phyloP scores from a whole-genome alignment of 2,888 invertebrate species.

The Caenorhabditis sp. region DNA sequence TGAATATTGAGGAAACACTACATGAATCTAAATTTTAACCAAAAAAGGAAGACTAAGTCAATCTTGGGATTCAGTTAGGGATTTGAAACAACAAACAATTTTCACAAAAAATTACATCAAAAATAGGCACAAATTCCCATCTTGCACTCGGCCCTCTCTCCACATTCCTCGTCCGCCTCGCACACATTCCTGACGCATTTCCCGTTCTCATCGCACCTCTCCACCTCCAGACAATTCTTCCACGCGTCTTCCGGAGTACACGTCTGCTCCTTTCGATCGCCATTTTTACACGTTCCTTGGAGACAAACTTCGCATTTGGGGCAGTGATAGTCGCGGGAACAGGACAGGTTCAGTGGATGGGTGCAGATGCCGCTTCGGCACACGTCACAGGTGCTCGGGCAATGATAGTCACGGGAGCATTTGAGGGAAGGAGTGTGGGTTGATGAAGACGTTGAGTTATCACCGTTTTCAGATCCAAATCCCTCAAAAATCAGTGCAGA shows the following conservation, averaged over 20 bases:
- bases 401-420: constrained; percentile 48
- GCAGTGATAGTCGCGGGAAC: constrained; percentile 48
- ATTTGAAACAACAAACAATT: too few relatives aligned
- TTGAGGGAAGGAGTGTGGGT: too few relatives aligned
- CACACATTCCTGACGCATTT: constrained; percentile 32
- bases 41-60: too few relatives aligned
- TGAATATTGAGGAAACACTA: too few relatives aligned
- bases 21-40: too few relatives aligned
- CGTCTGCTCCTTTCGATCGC: neutral
- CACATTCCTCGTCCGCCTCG: constrained; percentile 24
- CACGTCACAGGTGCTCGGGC: constrained; percentile 26
- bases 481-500: too few relatives aligned
- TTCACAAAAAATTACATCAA: neutral
- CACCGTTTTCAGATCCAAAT: too few relatives aligned
- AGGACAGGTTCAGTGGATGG: constrained; percentile 20
- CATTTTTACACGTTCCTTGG: constrained; percentile 25
- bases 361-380: constrained; percentile 35
- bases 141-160: constrained; percentile 22
- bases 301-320: constrained; percentile 34
- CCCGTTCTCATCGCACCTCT: neutral
- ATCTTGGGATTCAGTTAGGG: too few relatives aligned
- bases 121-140: constrained; percentile 5
- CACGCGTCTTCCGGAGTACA: neutral
- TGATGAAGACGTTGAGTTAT: too few relatives aligned
- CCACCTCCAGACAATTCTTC: neutral